Base-by-base conservation (phyloP, 2,888 invertebrate species). In the Xanthorhoe designata region DNA sequence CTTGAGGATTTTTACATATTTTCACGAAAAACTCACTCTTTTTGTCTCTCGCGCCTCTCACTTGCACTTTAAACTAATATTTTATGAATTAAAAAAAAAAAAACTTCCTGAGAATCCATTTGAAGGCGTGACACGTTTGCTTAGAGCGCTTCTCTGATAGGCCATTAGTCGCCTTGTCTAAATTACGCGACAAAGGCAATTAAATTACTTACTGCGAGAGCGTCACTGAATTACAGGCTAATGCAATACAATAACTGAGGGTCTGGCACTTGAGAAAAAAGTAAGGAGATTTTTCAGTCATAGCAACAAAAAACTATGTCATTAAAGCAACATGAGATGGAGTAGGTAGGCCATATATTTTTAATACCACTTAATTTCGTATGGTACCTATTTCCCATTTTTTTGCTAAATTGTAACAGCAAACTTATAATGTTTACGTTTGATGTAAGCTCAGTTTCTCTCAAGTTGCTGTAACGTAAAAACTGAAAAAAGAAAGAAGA, bases 201-300 rank as follows among this genome's bases (percentile, higher is more conserved):
- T 75, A 74, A 73, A 64, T 80, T 81, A 81, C 74, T 13, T 66
- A 68, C 77, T 81, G 80, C 82, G 81, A 82, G 79, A 79, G 79
- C 75, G 71, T 77, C 75, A 68, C 79, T 74, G 76, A 84, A 84
- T 86, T 82, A 82, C 77, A 77, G 70, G 77, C 71, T 85, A 84
- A 85, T 79, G 80, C 77, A 84, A 85, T 86, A 80, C 77, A 84
- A 85, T 86, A 80, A 82, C 45, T 57, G 69, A 62, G 67, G 67
- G 67, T 66, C 69, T 73, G 68, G 68, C 71, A 72, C 74, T 73
- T 58, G 29, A 64, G 55, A 50, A 38, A 53, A 64, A 65, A 8
- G 32, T 10, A 42, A 55, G 38, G 35, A 53, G 15, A 58, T 57
- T 57, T 32, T 13, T n/a, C 35, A 4, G 38, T 58, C 49, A 6